Percentiles rank a stretch among this genome's conserved stretches.
These are phyloP conservation scores for Carposina sasakii DNA, from an alignment of 1,140 invertebrate species.

Conservation along the genomic window DNA sequence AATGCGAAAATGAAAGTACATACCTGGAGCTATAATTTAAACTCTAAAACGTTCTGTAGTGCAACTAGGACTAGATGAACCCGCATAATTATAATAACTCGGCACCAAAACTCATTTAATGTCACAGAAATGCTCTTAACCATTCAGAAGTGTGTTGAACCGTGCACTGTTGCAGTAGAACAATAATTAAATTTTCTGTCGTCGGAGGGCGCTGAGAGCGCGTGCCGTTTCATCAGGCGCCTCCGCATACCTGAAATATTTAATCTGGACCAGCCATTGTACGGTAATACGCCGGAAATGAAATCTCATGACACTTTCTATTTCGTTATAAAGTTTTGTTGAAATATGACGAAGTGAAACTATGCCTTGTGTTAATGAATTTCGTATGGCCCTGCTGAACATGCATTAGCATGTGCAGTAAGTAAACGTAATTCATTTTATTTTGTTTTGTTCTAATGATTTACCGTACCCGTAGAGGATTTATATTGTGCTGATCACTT, in stretches of 20 bases:
- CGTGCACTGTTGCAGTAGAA: constrained; percentile 45
- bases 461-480: neutral
- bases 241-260: constrained; percentile 61
- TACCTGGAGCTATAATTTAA: no score
- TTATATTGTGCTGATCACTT: no score
- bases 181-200: constrained; percentile 66
- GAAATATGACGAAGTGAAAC: no score
- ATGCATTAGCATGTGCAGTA: no score
- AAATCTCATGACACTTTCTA: constrained; percentile 51
- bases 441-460: neutral
- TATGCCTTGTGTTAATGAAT: no score
- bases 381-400: no score
- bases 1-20: no score
- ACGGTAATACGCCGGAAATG: constrained; percentile 58
- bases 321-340: no score
- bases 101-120: constrained; percentile 56
- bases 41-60: no score
- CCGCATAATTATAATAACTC: constrained; percentile 52
- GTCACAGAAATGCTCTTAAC: constrained; percentile 52
- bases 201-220: constrained; percentile 43
- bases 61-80: no score
- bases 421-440: no score
- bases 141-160: constrained; percentile 62
- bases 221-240: constrained; percentile 57
- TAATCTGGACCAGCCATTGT: constrained; percentile 62